These are phyloP conservation scores for Zaprionus nigranus DNA, from an alignment of 1,140 invertebrate species.

Conservation along the genomic window DNA sequence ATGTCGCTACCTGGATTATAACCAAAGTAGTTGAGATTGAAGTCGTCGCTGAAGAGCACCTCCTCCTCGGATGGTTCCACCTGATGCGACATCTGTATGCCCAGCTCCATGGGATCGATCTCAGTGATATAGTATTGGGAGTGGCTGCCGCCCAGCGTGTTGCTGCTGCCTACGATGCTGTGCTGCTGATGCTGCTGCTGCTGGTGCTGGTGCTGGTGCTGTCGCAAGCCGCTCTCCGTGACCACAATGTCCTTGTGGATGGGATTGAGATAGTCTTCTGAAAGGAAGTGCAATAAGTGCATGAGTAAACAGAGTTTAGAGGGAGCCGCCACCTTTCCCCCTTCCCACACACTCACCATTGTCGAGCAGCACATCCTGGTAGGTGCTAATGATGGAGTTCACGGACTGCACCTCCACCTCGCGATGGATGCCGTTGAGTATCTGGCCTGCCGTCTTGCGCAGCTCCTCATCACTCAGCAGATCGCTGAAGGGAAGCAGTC, in stretches of 20 bases:
- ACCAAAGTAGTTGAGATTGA: constrained; percentile 84
- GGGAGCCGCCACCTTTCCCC: neutral
- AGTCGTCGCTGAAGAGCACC: constrained; percentile 82
- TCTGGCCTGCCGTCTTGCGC: constrained; percentile 84
- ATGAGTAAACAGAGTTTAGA: neutral
- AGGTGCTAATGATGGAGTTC: constrained; percentile 79
- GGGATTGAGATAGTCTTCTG: constrained; percentile 85
- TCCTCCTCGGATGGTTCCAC: constrained; percentile 78
- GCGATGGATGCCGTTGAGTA: constrained; percentile 84
- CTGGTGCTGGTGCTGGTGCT: constrained; percentile 63
- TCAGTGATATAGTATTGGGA: constrained; percentile 83
- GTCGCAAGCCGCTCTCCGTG: constrained; percentile 83
- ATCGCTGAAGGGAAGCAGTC: constrained; percentile 75
- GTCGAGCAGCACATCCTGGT: constrained; percentile 78
- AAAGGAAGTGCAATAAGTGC: constrained; percentile 4
- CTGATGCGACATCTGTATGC: constrained; percentile 79
- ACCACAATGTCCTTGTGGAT: constrained; percentile 84
- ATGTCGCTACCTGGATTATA: constrained; percentile 82
- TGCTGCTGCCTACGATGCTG: constrained; percentile 30
- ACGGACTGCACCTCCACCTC: constrained; percentile 85
- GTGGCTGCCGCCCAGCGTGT: constrained; percentile 21
- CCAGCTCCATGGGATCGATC: constrained; percentile 84
- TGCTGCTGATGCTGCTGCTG: constrained; percentile 34
- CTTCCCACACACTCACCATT: constrained; percentile 63
- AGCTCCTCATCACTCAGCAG: constrained; percentile 79